Percentiles rank a stretch among this genome's conserved stretches.
Evolutionary conservation across 2,113 vertebrate genomes (phyloP).

Genomic region (Phycodurus eques): DNA sequence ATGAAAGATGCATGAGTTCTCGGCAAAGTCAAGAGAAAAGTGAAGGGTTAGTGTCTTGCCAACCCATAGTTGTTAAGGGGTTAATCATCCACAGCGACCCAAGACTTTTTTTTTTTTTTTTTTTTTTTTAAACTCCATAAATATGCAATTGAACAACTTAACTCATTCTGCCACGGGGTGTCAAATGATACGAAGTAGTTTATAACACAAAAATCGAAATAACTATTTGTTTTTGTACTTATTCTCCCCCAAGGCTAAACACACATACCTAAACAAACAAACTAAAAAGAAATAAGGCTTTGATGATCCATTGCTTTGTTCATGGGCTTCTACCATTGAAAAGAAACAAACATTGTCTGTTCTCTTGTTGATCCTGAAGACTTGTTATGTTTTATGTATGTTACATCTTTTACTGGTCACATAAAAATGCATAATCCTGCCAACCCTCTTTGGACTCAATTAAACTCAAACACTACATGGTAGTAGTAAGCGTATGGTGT

Average conservation of each 20-base stretch:
- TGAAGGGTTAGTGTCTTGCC: slow-evolving; percentile 3
- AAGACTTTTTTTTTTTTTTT: neutral
- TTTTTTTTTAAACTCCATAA: neutral
- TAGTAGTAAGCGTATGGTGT: slow-evolving; percentile 32
- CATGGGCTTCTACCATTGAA: no score
- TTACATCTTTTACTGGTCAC: slow-evolving; percentile 26
- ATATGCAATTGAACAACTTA: neutral
- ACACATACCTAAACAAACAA: no score
- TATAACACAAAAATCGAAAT: neutral
- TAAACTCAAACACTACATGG: slow-evolving; percentile 60
- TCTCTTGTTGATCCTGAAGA: slow-evolving; percentile 42
- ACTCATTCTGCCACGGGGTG: neutral
- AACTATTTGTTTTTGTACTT: neutral
- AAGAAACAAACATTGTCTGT: neutral
- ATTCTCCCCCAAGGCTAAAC: neutral
- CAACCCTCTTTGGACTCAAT: slow-evolving; percentile 59
- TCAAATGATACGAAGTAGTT: neutral
- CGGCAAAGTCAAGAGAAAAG: slow-evolving; percentile 21
- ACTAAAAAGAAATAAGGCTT: neutral
- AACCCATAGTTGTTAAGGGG: neutral
- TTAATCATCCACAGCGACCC: neutral
- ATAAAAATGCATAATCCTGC: slow-evolving; percentile 31
- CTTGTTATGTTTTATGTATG: slow-evolving; percentile 33
- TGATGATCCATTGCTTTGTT: neutral
- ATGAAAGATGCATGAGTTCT: slow-evolving; percentile 58